phyloP scores from a whole-genome alignment of 2,113 vertebrate species.

The Fregata magnificens region DNA sequence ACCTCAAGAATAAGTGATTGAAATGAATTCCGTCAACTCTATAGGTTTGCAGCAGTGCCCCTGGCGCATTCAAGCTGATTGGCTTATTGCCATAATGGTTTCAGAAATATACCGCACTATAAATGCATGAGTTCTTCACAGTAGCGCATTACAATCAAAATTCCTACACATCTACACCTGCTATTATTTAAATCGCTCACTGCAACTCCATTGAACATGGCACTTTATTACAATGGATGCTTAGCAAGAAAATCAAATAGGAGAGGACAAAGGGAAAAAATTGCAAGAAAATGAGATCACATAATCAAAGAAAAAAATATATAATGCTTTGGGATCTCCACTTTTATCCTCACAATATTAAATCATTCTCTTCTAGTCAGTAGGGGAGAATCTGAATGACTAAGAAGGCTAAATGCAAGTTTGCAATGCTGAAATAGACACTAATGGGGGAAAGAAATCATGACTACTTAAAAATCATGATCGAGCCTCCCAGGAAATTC shows the following conservation, averaged over 20 bases:
- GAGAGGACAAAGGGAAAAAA: conserved; percentile 39
- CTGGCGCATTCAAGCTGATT: conserved; percentile 6
- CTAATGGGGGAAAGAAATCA: not conserved
- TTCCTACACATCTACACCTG: conserved; percentile 32
- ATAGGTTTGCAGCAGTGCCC: not conserved
- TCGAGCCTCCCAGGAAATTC: not conserved
- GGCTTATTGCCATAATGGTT: conserved; percentile 47
- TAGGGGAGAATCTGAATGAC: not conserved
- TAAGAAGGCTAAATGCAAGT: conserved; percentile 9
- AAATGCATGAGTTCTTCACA: conserved; percentile 43
- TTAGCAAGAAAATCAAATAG: conserved; percentile 50
- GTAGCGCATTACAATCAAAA: conserved; percentile 40
- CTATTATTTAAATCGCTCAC: conserved; percentile 40
- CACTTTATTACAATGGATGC: conserved; percentile 29
- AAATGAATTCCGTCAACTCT: conserved; percentile 50
- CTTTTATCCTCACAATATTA: not conserved
- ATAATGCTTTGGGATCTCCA: not conserved
- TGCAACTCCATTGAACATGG: conserved; percentile 18
- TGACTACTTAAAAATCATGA: not conserved
- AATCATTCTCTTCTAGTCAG: not conserved
- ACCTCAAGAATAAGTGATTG: conserved; percentile 37
- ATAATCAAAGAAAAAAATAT: not conserved
- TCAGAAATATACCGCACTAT: conserved; percentile 34
- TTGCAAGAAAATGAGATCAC: not conserved
- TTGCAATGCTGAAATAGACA: conserved; percentile 1